Conservation (phyloP, 2,888 invertebrate species). For the Andrena fulva region DNA sequence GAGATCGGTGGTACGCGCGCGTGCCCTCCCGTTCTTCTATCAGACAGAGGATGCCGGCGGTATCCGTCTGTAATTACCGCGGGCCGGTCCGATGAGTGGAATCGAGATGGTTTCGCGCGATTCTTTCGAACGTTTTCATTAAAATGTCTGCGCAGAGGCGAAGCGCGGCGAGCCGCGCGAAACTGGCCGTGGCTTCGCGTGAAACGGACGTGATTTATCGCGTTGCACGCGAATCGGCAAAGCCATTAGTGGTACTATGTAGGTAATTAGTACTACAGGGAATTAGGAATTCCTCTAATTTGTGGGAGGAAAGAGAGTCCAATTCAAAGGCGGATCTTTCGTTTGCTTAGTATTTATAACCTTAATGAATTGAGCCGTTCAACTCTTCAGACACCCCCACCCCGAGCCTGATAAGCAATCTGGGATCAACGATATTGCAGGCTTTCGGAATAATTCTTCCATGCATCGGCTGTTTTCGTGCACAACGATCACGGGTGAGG, state of each 20-base stretch:
- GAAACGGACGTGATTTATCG: conserved; percentile 52
- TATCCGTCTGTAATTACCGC: conserved; percentile 43
- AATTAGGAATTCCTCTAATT: conserved; percentile 14
- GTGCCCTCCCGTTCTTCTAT: background rate
- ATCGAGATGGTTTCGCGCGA: conserved; percentile 50
- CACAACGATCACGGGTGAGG: no score
- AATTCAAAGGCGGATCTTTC: background rate
- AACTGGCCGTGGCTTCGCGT: conserved; percentile 12
- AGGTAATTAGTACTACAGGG: conserved; percentile 42
- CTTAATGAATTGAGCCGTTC: conserved; percentile 11
- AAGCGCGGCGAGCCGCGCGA: background rate
- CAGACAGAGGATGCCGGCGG: conserved; percentile 3
- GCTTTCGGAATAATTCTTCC: background rate
- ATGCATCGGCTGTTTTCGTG: no score
- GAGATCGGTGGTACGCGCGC: background rate
- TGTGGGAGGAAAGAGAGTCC: background rate
- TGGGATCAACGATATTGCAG: background rate
- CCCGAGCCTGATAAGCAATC: background rate
- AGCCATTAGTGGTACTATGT: conserved; percentile 19
- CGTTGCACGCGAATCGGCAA: conserved; percentile 31
- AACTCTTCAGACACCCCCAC: background rate
- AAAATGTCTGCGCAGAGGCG: conserved; percentile 34
- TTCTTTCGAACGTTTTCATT: conserved; percentile 58
- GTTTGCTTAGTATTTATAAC: conserved; percentile 3
- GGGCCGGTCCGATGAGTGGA: conserved; percentile 21